Evolutionary conservation across 2,113 vertebrate species (phyloP), one percentile per base, ranked within the genome.

Genomic region (Seriola rivoliana): DNA sequence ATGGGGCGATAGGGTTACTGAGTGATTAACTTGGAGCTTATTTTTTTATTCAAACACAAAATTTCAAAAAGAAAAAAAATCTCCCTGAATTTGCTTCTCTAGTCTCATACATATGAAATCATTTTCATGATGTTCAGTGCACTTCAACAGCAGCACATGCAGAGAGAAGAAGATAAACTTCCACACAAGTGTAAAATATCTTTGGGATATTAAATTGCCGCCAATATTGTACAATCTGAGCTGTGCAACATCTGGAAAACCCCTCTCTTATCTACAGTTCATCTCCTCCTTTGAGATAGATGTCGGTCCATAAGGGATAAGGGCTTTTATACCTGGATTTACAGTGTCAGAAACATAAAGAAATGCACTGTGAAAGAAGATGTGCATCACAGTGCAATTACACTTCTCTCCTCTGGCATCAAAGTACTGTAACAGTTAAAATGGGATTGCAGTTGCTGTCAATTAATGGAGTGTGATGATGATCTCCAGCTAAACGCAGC

Each of bases 381-480:
- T 60, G 12, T 76, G 23, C 36, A 71, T 59, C 71, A 9, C 2
- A 5, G 55, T 40, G 34, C 75, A 82, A 75, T 73, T 75, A 75
- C 38, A 55, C 14, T n/a, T 50, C 46, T 36, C 57, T 55, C 3
- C 5, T 38, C 40, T 46, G 21, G 55, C 54, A 68, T 71, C 46
- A 62, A 29, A 81, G 71, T 50, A 66, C 1, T 66, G 34, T 42
- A 83, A 62, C 71, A 67, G 71, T 62, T 40, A 58, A 82, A 77
- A 44, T 32, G 48, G 38, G 54, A 48, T 72, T 75, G 57, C 64
- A 25, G 73, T 59, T 55, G 52, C 63, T 36, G 1, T 78, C 62
- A 84, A 80, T 85, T 74, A 83, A 82, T 62, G 58, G 42, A 34
- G 77, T 74, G 78, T 5, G 72, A 82, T 44, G 50, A 74, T 50